Evolutionary conservation across 2,888 invertebrate genomes (phyloP), one percentile per base, ranked within the genome.

Genomic region (Sepiola atlantica): DNA sequence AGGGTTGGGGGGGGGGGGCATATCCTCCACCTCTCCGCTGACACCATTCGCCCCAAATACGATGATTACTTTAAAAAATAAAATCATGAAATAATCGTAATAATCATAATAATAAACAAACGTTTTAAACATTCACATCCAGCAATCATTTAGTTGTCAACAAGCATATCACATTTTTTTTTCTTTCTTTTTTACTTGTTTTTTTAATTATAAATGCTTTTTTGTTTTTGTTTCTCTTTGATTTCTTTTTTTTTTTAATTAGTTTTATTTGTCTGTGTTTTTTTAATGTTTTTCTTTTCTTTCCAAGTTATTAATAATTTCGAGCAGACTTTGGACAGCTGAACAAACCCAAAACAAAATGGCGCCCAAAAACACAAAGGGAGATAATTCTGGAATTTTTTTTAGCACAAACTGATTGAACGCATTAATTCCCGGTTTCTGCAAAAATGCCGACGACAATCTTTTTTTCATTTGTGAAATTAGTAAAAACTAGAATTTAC

Each of bases 121-220:
- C 16, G 2, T 32, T 32, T n/a, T n/a, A 16, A 8, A 77, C 77
- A 32, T 32, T n/a, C n/a, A 77, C 77, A 77, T 32, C n/a, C n/a
- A 77, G 77, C n/a, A 77, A 77, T 77, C n/a, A 77, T 77, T 77
- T 77, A 77, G n/a, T 77, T 77, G 77, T 77, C 77, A 77, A 77
- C 77, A 77, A 1, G n/a, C n/a, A 32, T 77, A 77, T 77, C n/a
- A n/a, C 77, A 77, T 12, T 32, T 18, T 32, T n/a, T 32, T 24
- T 61, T 24, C 57, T 18, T 18, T 21, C 24, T 61, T 61, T 77
- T 28, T 77, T n/a, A n/a, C 12, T 77, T n/a, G 16, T n/a, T n/a
- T n/a, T n/a, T n/a, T 77, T 77, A n/a, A 77, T n/a, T 16, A 77
- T n/a, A 12, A 77, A 24, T n/a, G n/a, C 4, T 77, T 20, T n/a